phyloP scores from a whole-genome alignment of 2,113 vertebrate genomes.

The Girardinichthys multiradiatus region DNA sequence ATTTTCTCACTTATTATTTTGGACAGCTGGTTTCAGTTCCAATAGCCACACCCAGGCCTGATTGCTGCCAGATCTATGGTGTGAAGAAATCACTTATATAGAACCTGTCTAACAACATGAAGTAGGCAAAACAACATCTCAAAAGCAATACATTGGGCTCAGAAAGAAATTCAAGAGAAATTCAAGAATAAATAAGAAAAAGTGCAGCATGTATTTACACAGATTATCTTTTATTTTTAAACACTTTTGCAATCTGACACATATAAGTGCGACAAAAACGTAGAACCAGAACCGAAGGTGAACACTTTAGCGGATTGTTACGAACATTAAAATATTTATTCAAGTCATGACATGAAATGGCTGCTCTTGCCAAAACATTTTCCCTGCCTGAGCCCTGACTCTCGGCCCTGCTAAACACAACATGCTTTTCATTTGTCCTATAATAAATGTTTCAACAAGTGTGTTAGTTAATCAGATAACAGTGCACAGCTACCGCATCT shows the following conservation, averaged over 20 bases:
- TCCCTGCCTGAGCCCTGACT: background rate
- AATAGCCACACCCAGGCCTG: too few relatives aligned
- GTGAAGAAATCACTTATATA: background rate
- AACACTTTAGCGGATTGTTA: conserved; percentile 38
- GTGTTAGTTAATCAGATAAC: conserved; percentile 15
- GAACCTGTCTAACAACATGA: background rate
- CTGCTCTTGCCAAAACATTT: conserved; percentile 18
- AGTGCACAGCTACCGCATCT: background rate
- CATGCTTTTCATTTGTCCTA: background rate
- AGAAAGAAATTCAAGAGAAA: too few relatives aligned
- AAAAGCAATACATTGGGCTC: background rate
- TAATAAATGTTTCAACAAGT: conserved; percentile 4
- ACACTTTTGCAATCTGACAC: background rate
- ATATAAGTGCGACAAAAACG: too few relatives aligned
- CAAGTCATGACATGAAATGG: conserved; percentile 54
- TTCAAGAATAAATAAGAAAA: background rate
- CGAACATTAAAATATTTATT: conserved; percentile 40
- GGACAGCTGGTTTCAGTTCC: too few relatives aligned
- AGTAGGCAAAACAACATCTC: background rate
- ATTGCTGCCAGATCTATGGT: background rate
- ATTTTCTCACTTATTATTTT: too few relatives aligned
- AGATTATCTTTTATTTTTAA: background rate
- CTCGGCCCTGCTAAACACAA: background rate
- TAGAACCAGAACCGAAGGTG: too few relatives aligned
- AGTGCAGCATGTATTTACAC: background rate